Evolutionary conservation across 2,797 vertebrate genomes (phyloP), one percentile per base, ranked within the genome.

Genomic region (Karalla daura): DNA sequence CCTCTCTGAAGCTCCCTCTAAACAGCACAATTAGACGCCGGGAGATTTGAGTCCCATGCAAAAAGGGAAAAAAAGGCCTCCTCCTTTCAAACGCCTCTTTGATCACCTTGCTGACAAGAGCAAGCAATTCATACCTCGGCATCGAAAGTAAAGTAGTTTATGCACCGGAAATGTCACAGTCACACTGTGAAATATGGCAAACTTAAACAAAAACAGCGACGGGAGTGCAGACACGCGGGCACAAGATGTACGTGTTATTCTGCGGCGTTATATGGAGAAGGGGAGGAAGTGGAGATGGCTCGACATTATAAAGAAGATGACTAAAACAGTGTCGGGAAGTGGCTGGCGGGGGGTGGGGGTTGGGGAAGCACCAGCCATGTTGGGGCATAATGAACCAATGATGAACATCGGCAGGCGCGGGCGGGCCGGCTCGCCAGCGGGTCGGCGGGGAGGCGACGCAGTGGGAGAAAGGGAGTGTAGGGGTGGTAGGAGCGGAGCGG

Each of bases 31-130:
- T 87, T 79, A 86, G 70, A 80, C 10, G 9, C 67, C 24, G 43
- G 39, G 36, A 81, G 66, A 83, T 88, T 78, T 81, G 61, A 83
- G 70, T 78, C 65, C 63, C 30, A 35, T 60, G 52, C 62, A 74
- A 67, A 50, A 70, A 76, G n/a, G n/a, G n/a, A n/a, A n/a, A n/a
- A n/a, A n/a, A n/a, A n/a, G n/a, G 60, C 49, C 41, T 64, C 41
- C 56, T 81, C 55, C 21, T 86, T 86, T 85, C 77, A 84, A 82
- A 83, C 11, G 33, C 45, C 65, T 58, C 79, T 89, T 90, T 89
- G 78, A 87, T 90, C 88, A 80, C 75, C 72, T 71, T 35, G 40
- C 76, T 73, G 85, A 88, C 79, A 85, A 86, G 69, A 63, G 69
- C 55, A 73, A 68, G n/a, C 67, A 63, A 80, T 73, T 50, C 63